These are phyloP conservation scores for Puffinus mauretanicus DNA, from an alignment of 2,113 vertebrate species.

Conservation along the genomic window DNA sequence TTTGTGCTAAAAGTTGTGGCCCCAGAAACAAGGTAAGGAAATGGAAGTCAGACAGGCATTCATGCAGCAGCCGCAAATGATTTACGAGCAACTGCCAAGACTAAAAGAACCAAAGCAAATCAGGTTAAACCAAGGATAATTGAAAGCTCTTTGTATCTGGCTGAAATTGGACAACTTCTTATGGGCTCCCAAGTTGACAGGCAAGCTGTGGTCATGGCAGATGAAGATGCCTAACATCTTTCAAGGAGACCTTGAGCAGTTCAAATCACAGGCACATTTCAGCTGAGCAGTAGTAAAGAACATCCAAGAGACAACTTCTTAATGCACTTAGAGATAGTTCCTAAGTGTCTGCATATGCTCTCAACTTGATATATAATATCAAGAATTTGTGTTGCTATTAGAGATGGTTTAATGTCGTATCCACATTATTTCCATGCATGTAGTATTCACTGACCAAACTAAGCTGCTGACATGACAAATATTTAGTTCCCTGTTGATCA, in stretches of 20 bases:
- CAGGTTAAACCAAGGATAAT: background rate
- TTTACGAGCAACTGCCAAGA: background rate
- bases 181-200: background rate
- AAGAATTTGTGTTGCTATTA: background rate
- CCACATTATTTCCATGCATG: background rate
- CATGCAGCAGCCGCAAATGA: background rate
- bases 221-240: background rate
- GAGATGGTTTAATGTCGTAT: background rate
- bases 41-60: background rate
- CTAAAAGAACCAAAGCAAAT: background rate
- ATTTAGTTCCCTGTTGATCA: background rate
- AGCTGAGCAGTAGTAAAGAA: background rate
- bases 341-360: background rate
- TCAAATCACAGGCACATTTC: background rate
- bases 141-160: background rate
- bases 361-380: background rate
- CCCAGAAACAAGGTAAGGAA: background rate
- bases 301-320: background rate
- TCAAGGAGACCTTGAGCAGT: background rate
- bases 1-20: background rate
- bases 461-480: background rate
- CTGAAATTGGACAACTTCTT: background rate
- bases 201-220: background rate
- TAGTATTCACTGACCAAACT: background rate
- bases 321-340: background rate